Base-by-base conservation (phyloP, 2,113 vertebrate species). In the Onychostoma macrolepis region DNA sequence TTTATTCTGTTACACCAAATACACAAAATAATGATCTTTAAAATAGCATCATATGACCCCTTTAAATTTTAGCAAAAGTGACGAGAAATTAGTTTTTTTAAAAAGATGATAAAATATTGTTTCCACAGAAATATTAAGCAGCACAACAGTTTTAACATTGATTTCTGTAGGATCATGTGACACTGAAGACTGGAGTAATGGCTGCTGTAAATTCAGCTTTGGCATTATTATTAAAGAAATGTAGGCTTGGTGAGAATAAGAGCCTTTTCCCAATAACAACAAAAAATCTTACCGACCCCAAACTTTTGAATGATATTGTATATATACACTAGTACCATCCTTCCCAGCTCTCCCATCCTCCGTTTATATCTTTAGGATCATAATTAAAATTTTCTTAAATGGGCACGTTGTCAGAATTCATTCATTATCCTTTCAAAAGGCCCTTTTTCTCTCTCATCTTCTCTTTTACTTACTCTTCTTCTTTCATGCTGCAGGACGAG, bases 401-500 rank as follows among this genome's bases (percentile, higher is more conserved):
- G 13, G 13, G 38, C 41, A 30, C 26, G 7, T 12, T 24, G 2
- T 75, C 74, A 6, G 6, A n/a, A n/a, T 74, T 41, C 10, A 43
- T 43, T 38, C 36, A 13, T 43, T 45, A 6, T 75, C 24, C 12
- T 30, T 26, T 45, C 24, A 30, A 30, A 77, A 77, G 71, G 11
- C 21, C 48, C 41, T 4, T 30, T 28, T 12, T 9, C 63, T 58
- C 53, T 61, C 24, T 45, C 36, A 17, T 77, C 53, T 72, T 41
- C 56, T 83, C 56, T 38, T 11, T 56, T 38, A 21, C 69, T 41
- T 28, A 48, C 82, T 86, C 84, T 74, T 45, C 24, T 56, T 11
- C 48, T 65, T n/a, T 79, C 56, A 6, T 2, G 17, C 0, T 90
- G 71, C 90, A 99, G 98, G 98, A 99, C 56, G 98, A 99, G 93